Conservation (phyloP, 1,140 invertebrate species). For the Heliothis virescens region DNA sequence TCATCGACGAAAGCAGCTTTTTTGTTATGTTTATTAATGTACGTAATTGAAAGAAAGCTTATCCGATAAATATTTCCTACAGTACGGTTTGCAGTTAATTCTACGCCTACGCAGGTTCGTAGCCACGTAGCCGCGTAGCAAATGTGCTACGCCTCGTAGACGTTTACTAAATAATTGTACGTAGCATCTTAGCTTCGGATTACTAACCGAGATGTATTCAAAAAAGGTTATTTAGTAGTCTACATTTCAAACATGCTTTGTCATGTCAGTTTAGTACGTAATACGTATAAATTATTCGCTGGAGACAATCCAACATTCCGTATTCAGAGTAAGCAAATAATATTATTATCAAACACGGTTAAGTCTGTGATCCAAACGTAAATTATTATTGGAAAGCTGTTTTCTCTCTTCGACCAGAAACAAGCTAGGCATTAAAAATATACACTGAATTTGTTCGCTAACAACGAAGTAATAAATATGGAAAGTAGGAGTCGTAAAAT, state of each 20-base stretch:
- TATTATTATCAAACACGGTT: slow-evolving; percentile 35
- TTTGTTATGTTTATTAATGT: neutral
- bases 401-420: slow-evolving; percentile 30
- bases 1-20: too few species aligned
- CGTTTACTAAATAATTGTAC: slow-evolving; percentile 29
- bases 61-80: neutral
- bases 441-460: slow-evolving; percentile 39
- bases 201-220: slow-evolving; percentile 13
- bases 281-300: slow-evolving; percentile 41
- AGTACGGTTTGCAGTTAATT: slow-evolving; percentile 28
- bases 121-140: slow-evolving; percentile 37
- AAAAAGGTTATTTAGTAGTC: slow-evolving; percentile 29
- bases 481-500: slow-evolving; percentile 38
- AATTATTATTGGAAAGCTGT: slow-evolving; percentile 45
- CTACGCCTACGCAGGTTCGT: slow-evolving; percentile 27
- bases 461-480: slow-evolving; percentile 34
- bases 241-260: slow-evolving; percentile 41
- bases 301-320: slow-evolving; percentile 40
- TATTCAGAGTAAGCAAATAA: slow-evolving; percentile 36
- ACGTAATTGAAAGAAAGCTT: neutral
- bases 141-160: slow-evolving; percentile 29
- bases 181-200: slow-evolving; percentile 31
- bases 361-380: slow-evolving; percentile 25
- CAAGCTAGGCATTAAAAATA: slow-evolving; percentile 31
- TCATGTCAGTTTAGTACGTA: slow-evolving; percentile 45